Evolutionary conservation across 2,113 vertebrate genomes (phyloP), one percentile per base, ranked within the genome.

Genomic region (Tachuris rubrigastra): DNA sequence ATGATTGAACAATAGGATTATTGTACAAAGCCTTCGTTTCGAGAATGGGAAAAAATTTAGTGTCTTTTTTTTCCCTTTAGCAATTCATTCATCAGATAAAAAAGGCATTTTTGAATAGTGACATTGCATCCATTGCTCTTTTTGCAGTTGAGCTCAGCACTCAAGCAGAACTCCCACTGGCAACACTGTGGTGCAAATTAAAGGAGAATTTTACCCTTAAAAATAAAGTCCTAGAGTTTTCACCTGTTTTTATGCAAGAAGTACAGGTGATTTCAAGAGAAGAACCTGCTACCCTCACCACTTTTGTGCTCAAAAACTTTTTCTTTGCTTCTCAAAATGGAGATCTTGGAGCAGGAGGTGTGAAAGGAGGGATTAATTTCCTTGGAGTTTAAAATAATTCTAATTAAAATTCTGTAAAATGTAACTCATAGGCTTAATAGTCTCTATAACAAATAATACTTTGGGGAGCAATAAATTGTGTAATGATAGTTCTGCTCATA

Each of bases 401-500:
- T 84, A 78, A 82, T 94, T 89, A 94, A 94, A 95, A 90, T 76
- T 89, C 56, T 82, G 46, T 85, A 92, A 90, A 89, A 82, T 78
- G 41, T 87, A 87, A 86, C 65, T 94, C 68, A 47, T 39, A 90
- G 69, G 41, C 53, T 49, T 89, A 90, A 94, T 90, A 90, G 73
- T 87, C 20, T 95, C 65, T 84, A 15, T 83, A 96, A 81, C 72
- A 93, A 93, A 93, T 86, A 96, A 90, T 90, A 66, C 88, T 95
- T 92, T 86, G 46, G 88, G 83, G 85, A 92, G 78, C 93, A 96
- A 92, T 95, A 94, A 94, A 94, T 93, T 92, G 83, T 86, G 44
- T 92, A 92, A 93, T 96, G 93, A 90, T 90, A 90, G 90, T 93
- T 96, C 73, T 87, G 79, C 86, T 92, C 73, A 93, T 79, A 89